These are phyloP conservation scores for Aurelia aurita DNA, from an alignment of 30 jellyfish, hydroid and myxozoan genomes.

Conservation along the genomic window DNA sequence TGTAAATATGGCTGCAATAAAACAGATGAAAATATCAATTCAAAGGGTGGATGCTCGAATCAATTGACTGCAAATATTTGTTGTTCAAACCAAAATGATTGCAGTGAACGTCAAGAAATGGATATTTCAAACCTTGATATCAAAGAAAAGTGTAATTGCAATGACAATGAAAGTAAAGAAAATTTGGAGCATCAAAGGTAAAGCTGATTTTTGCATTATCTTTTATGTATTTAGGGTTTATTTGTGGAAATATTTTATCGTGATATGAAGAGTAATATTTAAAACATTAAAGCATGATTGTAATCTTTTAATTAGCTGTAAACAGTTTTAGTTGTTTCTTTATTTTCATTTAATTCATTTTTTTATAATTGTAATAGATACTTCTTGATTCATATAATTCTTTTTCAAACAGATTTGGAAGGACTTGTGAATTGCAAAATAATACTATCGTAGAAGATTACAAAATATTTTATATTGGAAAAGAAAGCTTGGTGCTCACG, in stretches of 20 bases:
- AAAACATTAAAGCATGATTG: too few species aligned
- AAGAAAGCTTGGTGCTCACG: conserved; percentile 63
- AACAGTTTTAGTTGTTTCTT: too few species aligned
- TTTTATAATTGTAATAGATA: too few species aligned
- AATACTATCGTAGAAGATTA: conserved; percentile 53
- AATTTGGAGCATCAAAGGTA: neutral
- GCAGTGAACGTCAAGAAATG: neutral
- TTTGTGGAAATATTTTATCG: too few species aligned
- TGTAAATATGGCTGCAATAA: too few species aligned
- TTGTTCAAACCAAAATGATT: neutral
- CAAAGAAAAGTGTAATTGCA: conserved; percentile 2
- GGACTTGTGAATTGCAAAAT: conserved; percentile 21
- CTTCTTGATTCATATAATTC: too few species aligned
- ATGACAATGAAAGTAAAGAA: neutral
- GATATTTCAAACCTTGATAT: neutral
- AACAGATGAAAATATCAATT: too few species aligned
- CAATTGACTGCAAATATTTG: neutral
- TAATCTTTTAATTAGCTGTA: too few species aligned
- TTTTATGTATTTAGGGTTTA: too few species aligned
- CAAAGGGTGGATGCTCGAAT: too few species aligned
- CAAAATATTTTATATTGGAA: conserved; percentile 80
- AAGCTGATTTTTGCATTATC: neutral
- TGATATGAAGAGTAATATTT: too few species aligned
- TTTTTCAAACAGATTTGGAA: conserved; percentile 60
- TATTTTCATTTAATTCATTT: too few species aligned